These are phyloP conservation scores for Sander lucioperca DNA, from an alignment of 2,113 vertebrate genomes.

Conservation along the genomic window DNA sequence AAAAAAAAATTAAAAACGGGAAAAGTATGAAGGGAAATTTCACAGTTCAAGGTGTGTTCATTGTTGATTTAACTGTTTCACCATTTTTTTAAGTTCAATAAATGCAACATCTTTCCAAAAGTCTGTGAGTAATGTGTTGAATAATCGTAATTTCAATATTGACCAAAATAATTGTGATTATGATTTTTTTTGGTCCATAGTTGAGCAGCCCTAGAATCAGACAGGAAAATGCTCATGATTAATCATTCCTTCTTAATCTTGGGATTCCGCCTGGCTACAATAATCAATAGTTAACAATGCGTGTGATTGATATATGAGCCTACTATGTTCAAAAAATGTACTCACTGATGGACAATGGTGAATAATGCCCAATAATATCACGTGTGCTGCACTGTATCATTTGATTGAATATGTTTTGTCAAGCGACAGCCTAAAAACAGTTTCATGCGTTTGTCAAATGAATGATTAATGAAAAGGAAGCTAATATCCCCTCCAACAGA, in stretches of 20 bases:
- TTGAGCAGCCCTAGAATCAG: background rate
- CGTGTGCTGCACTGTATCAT: constrained; percentile 28
- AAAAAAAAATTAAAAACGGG: too few relatives aligned
- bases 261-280: constrained; percentile 58
- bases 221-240: constrained; percentile 35
- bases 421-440: constrained; percentile 53
- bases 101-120: too few relatives aligned
- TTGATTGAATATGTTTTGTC: constrained; percentile 73
- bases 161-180: too few relatives aligned
- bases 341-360: constrained; percentile 62
- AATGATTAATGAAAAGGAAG: constrained; percentile 69
- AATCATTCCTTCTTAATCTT: constrained; percentile 62
- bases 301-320: constrained; percentile 64
- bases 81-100: too few relatives aligned
- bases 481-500: constrained; percentile 50
- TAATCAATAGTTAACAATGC: constrained; percentile 59
- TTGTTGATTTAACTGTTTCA: too few relatives aligned
- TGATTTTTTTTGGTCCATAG: too few relatives aligned
- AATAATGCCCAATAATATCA: constrained; percentile 69
- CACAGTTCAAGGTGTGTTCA: too few relatives aligned
- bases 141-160: too few relatives aligned
- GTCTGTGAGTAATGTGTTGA: too few relatives aligned
- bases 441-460: constrained; percentile 60
- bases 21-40: too few relatives aligned
- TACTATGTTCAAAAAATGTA: constrained; percentile 40